Conservation (phyloP, 2,888 invertebrate genomes). For the Chaetoderma sp. region DNA sequence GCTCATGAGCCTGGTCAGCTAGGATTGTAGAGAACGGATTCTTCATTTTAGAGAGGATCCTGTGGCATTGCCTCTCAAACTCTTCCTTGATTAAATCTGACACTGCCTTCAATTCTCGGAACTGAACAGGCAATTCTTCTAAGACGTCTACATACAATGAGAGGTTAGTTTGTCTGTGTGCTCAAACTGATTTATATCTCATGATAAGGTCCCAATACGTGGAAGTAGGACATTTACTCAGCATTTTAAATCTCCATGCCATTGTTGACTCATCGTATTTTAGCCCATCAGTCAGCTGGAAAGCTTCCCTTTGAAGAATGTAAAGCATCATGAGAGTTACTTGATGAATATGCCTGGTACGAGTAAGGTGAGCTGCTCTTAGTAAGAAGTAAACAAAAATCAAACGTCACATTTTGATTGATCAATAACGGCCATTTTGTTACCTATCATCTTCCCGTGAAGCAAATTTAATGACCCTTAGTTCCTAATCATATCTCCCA, state of each 20-base stretch:
- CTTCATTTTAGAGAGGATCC: too few relatives aligned
- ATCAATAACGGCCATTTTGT: too few relatives aligned
- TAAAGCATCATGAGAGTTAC: not conserved
- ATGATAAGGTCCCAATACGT: not conserved
- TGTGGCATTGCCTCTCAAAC: slow-evolving; percentile 15
- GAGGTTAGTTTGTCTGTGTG: not conserved
- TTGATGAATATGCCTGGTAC: not conserved
- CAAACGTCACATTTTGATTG: too few relatives aligned
- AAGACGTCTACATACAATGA: slow-evolving; percentile 16
- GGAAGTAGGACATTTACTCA: not conserved
- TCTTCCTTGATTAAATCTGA: slow-evolving; percentile 15
- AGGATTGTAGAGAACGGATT: not conserved
- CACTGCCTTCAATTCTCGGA: slow-evolving; percentile 20
- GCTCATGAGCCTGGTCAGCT: not conserved
- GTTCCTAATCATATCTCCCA: too few relatives aligned
- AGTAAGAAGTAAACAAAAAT: not conserved
- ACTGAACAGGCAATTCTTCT: slow-evolving; percentile 24
- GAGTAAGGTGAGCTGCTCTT: not conserved
- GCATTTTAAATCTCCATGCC: not conserved
- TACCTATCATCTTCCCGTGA: too few relatives aligned
- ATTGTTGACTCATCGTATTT: not conserved
- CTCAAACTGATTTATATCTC: not conserved
- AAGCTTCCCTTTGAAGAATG: not conserved
- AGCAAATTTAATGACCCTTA: too few relatives aligned
- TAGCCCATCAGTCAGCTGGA: not conserved